Conservation (phyloP, 1,140 invertebrate genomes). For the Armadillidium nasatum region DNA sequence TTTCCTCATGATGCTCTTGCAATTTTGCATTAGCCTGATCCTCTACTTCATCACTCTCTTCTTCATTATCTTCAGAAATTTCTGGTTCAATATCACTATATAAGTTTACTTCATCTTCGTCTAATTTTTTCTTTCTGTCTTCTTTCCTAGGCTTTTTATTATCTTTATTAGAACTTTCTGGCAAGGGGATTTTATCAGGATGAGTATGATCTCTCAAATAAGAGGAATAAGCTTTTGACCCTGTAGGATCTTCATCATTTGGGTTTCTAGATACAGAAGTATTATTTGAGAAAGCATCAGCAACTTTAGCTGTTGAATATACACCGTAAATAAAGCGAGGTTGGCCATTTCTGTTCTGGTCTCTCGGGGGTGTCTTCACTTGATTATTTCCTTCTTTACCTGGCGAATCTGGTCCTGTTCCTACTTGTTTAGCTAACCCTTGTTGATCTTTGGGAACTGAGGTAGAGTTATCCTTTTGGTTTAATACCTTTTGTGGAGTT, state of each 20-base stretch:
- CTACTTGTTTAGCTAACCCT: neutral
- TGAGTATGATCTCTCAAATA: neutral
- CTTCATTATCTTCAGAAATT: neutral
- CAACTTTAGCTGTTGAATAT: neutral
- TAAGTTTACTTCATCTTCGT: neutral
- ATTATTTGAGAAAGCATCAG: neutral
- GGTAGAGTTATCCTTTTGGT: no score
- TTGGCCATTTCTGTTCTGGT: neutral
- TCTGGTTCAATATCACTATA: slow-evolving; percentile 7
- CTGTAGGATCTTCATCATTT: neutral
- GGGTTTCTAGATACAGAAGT: neutral
- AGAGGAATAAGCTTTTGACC: neutral
- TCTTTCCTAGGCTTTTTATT: neutral
- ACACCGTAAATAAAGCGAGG: neutral
- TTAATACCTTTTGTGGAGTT: no score
- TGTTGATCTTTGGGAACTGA: no score
- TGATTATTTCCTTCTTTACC: neutral
- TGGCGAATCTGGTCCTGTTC: slow-evolving; percentile 3
- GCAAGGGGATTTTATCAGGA: neutral
- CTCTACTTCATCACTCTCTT: neutral
- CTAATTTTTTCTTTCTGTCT: neutral
- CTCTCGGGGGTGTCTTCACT: neutral
- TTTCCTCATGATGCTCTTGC: neutral
- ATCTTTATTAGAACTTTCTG: neutral
- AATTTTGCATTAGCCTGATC: neutral